A percentile compares a stretch with the other conserved stretches of the same genome.
Evolutionary conservation across 2,797 vertebrate genomes (phyloP).

Genomic region (Melanotaenia boesemani): DNA sequence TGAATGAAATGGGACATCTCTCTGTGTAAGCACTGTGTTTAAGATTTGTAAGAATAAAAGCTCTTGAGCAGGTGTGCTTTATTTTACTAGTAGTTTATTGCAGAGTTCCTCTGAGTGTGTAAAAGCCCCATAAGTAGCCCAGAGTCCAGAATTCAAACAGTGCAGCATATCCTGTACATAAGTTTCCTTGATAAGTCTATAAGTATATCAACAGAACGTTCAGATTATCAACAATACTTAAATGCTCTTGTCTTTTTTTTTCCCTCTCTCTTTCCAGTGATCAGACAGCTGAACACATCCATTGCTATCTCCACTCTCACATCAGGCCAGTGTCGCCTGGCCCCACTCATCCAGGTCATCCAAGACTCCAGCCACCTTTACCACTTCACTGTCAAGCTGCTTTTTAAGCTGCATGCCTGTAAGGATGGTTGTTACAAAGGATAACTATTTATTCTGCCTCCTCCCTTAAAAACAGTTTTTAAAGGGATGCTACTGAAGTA

Average conservation of each 20-base stretch:
- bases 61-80: not conserved
- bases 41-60: not conserved
- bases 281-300: slow-evolving; percentile 95
- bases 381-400: slow-evolving; percentile 95
- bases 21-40: not conserved
- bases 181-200: not conserved
- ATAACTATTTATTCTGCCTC: not conserved
- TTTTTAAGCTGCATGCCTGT: slow-evolving; percentile 98
- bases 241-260: slow-evolving; percentile 13
- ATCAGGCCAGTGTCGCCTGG: slow-evolving; percentile 94
- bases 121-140: not conserved
- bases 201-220: not conserved
- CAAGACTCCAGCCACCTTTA: slow-evolving; percentile 98
- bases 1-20: slow-evolving; percentile 4
- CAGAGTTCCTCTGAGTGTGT: too few relatives aligned
- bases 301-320: slow-evolving; percentile 95
- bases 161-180: not conserved
- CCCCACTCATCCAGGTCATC: slow-evolving; percentile 96
- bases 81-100: not conserved
- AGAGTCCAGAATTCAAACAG: not conserved
- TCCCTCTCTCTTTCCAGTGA: slow-evolving; percentile 60
- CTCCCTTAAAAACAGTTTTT: not conserved
- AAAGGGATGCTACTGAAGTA: not conserved
- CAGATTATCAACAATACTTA: not conserved
- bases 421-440: slow-evolving; percentile 67